These are phyloP conservation scores for Odobenus rosmarus DNA, from an alignment of 2,113 vertebrate genomes.

Conservation along the genomic window DNA sequence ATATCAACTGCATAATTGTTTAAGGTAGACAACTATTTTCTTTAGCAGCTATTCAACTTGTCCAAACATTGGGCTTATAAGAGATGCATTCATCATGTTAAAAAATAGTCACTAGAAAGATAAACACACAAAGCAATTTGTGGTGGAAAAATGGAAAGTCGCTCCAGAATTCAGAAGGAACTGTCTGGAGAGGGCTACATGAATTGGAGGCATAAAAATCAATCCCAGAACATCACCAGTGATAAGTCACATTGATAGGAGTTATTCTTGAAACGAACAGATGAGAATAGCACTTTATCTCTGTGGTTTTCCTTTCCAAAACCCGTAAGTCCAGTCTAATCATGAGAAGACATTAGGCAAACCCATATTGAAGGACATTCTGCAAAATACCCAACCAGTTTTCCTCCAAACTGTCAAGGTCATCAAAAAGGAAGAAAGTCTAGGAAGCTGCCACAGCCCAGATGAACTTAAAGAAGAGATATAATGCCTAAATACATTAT, in stretches of 20 bases:
- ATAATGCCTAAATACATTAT: background rate
- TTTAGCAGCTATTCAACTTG: constrained; percentile 29
- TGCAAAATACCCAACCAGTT: background rate
- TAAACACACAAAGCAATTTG: constrained; percentile 44
- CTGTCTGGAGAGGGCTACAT: background rate
- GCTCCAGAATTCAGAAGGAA: constrained; percentile 16
- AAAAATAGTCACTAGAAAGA: background rate
- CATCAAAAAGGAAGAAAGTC: background rate
- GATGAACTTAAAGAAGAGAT: background rate
- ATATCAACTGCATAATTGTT: background rate
- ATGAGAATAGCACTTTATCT: background rate
- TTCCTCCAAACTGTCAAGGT: background rate
- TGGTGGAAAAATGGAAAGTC: background rate
- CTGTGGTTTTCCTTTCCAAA: constrained; percentile 33
- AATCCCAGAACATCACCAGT: background rate
- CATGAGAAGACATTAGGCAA: background rate
- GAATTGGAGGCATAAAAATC: constrained; percentile 6
- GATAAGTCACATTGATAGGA: background rate
- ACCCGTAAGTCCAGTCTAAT: background rate
- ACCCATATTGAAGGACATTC: background rate
- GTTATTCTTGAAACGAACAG: background rate
- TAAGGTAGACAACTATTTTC: background rate
- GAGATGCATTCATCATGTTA: background rate
- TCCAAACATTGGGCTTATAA: background rate
- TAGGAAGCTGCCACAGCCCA: background rate